phyloP scores from a whole-genome alignment of 2,797 vertebrate genomes.

The Lemur catta region DNA sequence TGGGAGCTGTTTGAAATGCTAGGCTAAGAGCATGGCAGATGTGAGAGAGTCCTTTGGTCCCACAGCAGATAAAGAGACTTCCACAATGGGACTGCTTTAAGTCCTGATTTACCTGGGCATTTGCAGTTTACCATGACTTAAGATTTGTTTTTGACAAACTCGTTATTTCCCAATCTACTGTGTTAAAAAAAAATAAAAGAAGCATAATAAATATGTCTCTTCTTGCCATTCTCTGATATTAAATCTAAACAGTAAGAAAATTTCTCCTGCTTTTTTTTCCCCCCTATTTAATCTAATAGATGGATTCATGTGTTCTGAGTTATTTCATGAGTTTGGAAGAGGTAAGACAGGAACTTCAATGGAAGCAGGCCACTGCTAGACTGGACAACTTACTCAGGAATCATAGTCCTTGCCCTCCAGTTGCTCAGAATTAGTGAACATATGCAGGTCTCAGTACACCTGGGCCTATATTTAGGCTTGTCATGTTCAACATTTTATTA shows the following conservation, averaged over 20 bases:
- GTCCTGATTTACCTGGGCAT: background rate
- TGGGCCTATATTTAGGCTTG: background rate
- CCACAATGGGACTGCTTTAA: background rate
- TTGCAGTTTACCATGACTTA: background rate
- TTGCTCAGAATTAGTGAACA: background rate
- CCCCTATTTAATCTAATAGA: background rate
- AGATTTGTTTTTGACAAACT: background rate
- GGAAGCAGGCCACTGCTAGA: too few relatives aligned
- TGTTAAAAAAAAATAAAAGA: background rate
- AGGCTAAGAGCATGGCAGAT: background rate
- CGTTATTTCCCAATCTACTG: background rate
- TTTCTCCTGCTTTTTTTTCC: background rate
- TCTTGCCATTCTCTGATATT: background rate
- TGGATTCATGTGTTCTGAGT: background rate
- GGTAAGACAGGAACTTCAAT: background rate
- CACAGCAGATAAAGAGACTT: background rate
- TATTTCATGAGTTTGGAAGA: background rate
- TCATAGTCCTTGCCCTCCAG: background rate
- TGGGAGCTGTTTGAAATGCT: background rate
- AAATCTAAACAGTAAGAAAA: background rate
- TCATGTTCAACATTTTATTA: background rate
- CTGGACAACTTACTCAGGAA: background rate
- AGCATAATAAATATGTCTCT: background rate
- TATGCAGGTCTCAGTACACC: background rate
- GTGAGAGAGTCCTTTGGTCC: background rate